Evolutionary conservation across 1,140 invertebrate species (phyloP), one percentile per base, ranked within the genome.

Genomic region (Leptonema lineaticorne): DNA sequence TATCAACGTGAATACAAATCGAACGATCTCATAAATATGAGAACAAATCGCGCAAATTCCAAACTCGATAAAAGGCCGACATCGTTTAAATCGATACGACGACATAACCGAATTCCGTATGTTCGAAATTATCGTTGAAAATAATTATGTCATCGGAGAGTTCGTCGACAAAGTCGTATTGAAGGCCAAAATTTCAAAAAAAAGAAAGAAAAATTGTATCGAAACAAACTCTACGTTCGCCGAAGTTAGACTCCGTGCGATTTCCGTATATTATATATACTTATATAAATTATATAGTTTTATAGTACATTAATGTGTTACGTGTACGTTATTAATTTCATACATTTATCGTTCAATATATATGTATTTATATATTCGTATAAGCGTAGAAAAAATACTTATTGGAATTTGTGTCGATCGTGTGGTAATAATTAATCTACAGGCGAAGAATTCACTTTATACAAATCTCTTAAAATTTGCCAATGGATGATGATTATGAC

Each of bases 11-110:
- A 48, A 48, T 48, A 48, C 46, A 48, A 48, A 48, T 48, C 46
- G 46, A 48, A n/a, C 46, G 46, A 48, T 48, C 46, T 48, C 46
- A 48, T 48, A 48, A 48, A 48, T 48, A 48, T 48, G 46, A 48
- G 18, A n/a, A 18, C 16, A 48, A 48, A 18, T 7, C n/a, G 9
- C 46, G 46, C 16, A 20, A 22, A 22, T 20, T 48, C 20, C 22
- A 33, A 33, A n/a, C n/a, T 41, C 37, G 37, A 16, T 11, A 41
- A 41, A 41, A 9, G 37, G 37, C 50, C 9, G 24, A 26, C 1
- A 53, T 20, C 24, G n/a, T 53, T n/a, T n/a, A n/a, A n/a, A n/a
- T n/a, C n/a, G n/a, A n/a, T n/a, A n/a, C n/a, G 20, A 11, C 22
- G 8, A n/a, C 9, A 8, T n/a, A 24, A n/a, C 20, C 6, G 50